Conservation (phyloP, 2,797 vertebrate genomes). For the Takifugu ocellatus region DNA sequence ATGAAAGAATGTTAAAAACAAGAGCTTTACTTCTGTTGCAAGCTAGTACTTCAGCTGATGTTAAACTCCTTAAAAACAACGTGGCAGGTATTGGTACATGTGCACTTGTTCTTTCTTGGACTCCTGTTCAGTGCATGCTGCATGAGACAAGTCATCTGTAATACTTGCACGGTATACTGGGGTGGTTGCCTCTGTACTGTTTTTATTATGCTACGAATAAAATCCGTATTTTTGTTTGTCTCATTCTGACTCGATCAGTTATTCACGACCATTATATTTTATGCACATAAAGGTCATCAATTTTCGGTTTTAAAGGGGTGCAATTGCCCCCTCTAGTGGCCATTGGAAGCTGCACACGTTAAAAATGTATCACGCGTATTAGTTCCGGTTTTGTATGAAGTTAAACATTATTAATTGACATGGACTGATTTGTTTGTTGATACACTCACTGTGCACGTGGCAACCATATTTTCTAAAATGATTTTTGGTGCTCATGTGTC, state of each 20-base stretch:
- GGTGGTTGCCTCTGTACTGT: conserved; percentile 61
- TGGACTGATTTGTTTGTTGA: no score
- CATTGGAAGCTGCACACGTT: no score
- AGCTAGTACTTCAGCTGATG: conserved; percentile 25
- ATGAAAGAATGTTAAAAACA: background rate
- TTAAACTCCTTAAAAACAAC: conserved; percentile 25
- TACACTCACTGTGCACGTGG: no score
- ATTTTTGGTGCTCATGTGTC: no score
- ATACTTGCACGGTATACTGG: conserved; percentile 73
- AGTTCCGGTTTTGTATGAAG: no score
- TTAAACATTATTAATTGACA: no score
- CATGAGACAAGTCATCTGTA: conserved; percentile 72
- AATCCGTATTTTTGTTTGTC: conserved; percentile 67
- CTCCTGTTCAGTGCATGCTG: conserved; percentile 74
- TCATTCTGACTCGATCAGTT: conserved; percentile 6
- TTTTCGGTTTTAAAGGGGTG: no score
- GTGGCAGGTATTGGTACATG: conserved; percentile 42
- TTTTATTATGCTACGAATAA: conserved; percentile 69
- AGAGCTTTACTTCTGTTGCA: background rate
- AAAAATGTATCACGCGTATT: no score
- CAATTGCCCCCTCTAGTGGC: no score
- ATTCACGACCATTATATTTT: no score
- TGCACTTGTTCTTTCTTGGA: conserved; percentile 64
- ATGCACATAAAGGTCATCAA: no score
- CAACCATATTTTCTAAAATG: no score